Evolutionary conservation across 2,797 vertebrate genomes (phyloP).

Genomic region (Artibeus jamaicensis): DNA sequence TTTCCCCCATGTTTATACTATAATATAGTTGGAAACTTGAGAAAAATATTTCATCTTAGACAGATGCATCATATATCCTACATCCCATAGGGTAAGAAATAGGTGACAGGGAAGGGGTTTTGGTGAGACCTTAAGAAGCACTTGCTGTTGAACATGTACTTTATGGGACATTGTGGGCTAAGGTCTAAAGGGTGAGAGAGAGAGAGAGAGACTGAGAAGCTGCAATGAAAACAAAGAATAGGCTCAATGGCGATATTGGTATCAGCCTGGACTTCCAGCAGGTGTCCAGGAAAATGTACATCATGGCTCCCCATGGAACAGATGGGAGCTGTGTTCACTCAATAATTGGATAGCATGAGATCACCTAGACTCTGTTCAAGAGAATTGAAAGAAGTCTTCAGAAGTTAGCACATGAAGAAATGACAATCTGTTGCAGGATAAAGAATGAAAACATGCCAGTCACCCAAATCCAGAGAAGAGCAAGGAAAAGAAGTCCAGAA

Average conservation of each 20-base stretch:
- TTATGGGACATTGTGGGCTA: neutral
- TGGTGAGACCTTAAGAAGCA: neutral
- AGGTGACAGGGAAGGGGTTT: neutral
- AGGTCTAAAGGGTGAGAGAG: neutral
- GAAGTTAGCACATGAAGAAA: neutral
- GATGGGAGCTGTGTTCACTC: neutral
- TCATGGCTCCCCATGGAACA: neutral
- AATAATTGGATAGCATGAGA: neutral
- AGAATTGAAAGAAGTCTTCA: neutral
- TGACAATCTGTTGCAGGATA: neutral
- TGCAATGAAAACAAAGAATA: neutral
- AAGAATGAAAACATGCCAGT: neutral
- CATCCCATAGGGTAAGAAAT: neutral
- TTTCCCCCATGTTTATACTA: neutral
- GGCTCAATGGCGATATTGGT: neutral
- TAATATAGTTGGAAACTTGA: neutral
- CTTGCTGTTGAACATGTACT: neutral
- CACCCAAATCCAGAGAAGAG: neutral
- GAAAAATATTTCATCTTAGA: neutral
- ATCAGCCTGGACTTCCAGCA: neutral
- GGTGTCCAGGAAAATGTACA: neutral
- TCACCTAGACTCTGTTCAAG: neutral
- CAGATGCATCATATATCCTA: neutral
- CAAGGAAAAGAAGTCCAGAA: neutral
- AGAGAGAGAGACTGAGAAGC: neutral